phyloP scores from a whole-genome alignment of 2,113 vertebrate species.

The Neodontobutis hainanensis region DNA sequence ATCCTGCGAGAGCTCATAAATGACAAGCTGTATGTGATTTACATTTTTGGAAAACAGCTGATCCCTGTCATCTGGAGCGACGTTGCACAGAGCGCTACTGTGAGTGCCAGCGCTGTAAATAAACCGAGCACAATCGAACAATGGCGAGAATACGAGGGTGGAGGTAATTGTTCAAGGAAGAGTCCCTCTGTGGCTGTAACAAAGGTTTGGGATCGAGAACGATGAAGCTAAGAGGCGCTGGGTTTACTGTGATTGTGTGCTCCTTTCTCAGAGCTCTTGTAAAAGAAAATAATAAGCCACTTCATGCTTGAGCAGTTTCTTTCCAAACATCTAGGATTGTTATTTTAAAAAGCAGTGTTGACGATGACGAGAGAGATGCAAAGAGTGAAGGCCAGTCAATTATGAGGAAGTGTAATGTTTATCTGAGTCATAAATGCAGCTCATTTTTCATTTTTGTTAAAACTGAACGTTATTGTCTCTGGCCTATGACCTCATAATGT shows the following conservation, averaged over 20 bases:
- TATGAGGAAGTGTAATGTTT: not conserved
- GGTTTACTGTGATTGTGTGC: not conserved
- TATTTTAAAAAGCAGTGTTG: constrained; percentile 1
- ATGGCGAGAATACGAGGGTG: not conserved
- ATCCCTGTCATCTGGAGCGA: constrained; percentile 19
- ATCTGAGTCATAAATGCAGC: not conserved
- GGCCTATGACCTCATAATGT: too few species aligned
- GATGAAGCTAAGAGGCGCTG: not conserved
- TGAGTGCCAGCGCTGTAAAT: constrained; percentile 6
- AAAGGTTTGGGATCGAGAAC: not conserved
- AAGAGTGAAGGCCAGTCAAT: not conserved
- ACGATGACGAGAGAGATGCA: constrained; percentile 23
- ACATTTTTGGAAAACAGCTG: constrained; percentile 24
- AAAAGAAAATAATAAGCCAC: constrained; percentile 26
- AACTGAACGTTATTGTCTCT: not conserved
- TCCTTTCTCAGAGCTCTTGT: constrained; percentile 8
- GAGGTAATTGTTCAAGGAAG: constrained; percentile 1
- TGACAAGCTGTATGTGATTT: constrained; percentile 43
- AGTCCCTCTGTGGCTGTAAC: not conserved
- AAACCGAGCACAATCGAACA: constrained; percentile 3
- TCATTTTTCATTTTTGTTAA: not conserved
- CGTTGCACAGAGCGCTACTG: constrained; percentile 10
- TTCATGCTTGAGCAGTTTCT: constrained; percentile 17
- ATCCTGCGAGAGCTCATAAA: constrained; percentile 52
- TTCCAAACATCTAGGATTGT: constrained; percentile 12